phyloP scores from a whole-genome alignment of 2,113 vertebrate genomes.

The Lophotis ruficrista region DNA sequence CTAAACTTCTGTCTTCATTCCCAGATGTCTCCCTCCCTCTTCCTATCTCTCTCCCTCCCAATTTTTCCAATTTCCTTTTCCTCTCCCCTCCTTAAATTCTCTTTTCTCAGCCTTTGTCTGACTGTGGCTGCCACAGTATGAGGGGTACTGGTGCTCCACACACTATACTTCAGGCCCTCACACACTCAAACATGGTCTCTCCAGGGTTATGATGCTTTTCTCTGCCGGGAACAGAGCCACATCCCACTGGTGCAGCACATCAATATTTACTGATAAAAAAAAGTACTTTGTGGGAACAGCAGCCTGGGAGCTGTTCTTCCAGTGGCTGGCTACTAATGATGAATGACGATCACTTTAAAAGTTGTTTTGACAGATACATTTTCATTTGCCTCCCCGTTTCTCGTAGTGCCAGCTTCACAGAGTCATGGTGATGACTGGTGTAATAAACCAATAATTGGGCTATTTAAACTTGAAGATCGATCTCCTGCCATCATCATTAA shows the following conservation, averaged over 20 bases:
- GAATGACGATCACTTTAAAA: background rate
- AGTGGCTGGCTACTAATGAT: background rate
- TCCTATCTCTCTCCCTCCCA: too few species aligned
- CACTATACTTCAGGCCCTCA: background rate
- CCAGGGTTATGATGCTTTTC: rapidly evolving
- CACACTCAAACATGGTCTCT: background rate
- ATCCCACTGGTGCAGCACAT: background rate
- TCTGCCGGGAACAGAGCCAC: background rate
- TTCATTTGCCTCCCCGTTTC: background rate
- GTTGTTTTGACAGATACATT: background rate
- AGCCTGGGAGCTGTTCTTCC: background rate
- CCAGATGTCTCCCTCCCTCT: background rate
- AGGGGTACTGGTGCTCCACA: background rate
- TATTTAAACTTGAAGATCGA: background rate
- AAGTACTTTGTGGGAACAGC: rapidly evolving
- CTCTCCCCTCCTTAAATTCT: background rate
- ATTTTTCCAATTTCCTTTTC: background rate
- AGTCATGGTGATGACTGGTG: background rate
- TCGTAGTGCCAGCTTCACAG: background rate
- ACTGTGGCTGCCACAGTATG: background rate
- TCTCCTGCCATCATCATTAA: background rate
- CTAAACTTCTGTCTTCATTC: background rate
- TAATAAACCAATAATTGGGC: background rate
- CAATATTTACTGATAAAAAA: background rate
- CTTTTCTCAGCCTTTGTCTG: background rate